A percentile compares a stretch with the other conserved stretches of the same genome.
Conservation (phyloP, 2,797 vertebrate species). For the Euphonia xanthogaster region DNA sequence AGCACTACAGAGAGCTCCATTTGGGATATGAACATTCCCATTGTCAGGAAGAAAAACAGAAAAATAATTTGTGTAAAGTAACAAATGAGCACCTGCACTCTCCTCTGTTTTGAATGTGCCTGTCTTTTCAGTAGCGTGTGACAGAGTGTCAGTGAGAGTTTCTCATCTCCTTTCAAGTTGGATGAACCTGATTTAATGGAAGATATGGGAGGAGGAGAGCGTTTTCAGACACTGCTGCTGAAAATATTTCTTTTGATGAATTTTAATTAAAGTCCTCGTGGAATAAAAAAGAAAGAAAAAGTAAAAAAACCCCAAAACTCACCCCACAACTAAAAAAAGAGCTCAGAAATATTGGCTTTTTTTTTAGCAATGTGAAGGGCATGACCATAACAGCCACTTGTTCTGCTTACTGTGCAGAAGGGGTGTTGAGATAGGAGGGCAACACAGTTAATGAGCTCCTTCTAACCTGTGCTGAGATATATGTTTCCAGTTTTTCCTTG, state of each 20-base stretch:
- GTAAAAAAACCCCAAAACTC: background rate
- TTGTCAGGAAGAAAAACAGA: constrained; percentile 52
- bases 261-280: constrained; percentile 46
- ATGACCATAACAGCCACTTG: background rate
- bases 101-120: constrained; percentile 17
- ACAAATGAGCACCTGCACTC: constrained; percentile 56
- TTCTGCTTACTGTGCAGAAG: background rate
- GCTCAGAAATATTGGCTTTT: background rate
- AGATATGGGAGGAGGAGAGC: background rate
- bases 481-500: background rate
- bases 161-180: constrained; percentile 52
- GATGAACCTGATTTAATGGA: constrained; percentile 54
- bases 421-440: background rate
- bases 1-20: constrained; percentile 30
- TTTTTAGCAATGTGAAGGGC: background rate
- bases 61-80: constrained; percentile 32
- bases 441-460: background rate
- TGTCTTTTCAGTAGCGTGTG: constrained; percentile 42
- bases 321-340: background rate
- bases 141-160: constrained; percentile 35
- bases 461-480: background rate
- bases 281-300: background rate
- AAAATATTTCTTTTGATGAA: constrained; percentile 30
- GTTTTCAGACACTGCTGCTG: background rate
- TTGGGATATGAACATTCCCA: constrained; percentile 13